Evolutionary conservation across 2,797 vertebrate genomes (phyloP).

Genomic region (Acipenser ruthenus): DNA sequence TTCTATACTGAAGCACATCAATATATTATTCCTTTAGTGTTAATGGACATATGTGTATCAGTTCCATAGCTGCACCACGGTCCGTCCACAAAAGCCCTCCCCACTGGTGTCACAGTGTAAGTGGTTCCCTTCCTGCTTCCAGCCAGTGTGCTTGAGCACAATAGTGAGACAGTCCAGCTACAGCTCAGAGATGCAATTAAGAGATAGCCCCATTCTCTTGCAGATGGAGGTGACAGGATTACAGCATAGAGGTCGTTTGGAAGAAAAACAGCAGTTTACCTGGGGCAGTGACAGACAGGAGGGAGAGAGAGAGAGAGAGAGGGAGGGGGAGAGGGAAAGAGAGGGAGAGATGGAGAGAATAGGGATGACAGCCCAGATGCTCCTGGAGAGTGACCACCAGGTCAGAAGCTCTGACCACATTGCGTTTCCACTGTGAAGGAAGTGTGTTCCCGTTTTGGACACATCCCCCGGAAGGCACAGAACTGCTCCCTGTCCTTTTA

Average conservation of each 20-base stretch:
- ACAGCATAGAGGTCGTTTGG: constrained; percentile 15
- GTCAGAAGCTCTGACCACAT: too few relatives aligned
- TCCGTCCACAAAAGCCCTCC: constrained; percentile 12
- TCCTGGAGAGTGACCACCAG: too few relatives aligned
- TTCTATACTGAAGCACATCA: too few relatives aligned
- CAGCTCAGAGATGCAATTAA: constrained; percentile 31
- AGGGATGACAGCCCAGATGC: too few relatives aligned
- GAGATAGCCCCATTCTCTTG: constrained; percentile 27
- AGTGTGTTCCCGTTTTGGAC: too few relatives aligned
- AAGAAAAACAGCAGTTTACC: constrained; percentile 6
- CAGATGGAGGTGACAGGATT: constrained; percentile 16
- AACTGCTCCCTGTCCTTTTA: constrained; percentile 30
- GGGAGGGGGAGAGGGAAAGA: constrained; percentile 8
- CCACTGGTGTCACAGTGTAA: neutral
- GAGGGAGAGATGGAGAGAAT: constrained; percentile 7
- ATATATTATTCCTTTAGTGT: too few relatives aligned
- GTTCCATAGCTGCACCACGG: constrained; percentile 23
- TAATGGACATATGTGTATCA: too few relatives aligned
- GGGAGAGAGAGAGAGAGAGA: constrained; percentile 12
- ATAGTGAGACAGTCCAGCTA: constrained; percentile 14
- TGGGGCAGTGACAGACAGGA: constrained; percentile 9
- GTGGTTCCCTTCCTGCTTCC: too few relatives aligned
- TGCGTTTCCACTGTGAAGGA: too few relatives aligned
- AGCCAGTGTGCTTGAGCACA: too few relatives aligned
- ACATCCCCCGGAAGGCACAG: too few relatives aligned